Conservation (phyloP, 2,797 vertebrate genomes). For the Sphenodon punctatus region DNA sequence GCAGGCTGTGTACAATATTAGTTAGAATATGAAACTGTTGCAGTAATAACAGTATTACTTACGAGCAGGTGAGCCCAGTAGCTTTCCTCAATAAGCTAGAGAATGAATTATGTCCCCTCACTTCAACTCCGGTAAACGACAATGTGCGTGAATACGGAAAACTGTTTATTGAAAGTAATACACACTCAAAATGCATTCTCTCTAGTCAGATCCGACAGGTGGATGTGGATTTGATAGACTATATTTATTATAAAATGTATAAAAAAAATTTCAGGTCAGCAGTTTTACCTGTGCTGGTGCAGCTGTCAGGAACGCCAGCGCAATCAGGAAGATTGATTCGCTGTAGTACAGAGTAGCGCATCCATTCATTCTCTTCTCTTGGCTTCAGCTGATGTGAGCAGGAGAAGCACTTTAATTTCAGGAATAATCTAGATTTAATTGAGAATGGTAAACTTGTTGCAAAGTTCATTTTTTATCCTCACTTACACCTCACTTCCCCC, state of each 20-base stretch:
- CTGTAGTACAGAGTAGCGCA: not conserved
- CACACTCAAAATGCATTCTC: not conserved
- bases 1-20: conserved; percentile 1
- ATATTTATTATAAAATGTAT: not conserved
- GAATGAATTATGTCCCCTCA: not conserved
- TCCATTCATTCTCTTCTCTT: not conserved
- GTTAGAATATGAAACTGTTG: conserved; percentile 18
- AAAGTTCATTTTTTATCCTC: not conserved
- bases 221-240: not conserved
- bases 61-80: not conserved
- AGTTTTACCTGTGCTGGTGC: not conserved
- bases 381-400: not conserved
- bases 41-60: not conserved
- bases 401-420: conserved; percentile 13
- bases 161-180: not conserved
- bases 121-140: fast-evolving
- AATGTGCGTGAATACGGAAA: not conserved
- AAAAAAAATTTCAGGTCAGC: not conserved
- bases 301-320: not conserved
- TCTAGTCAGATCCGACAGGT: not conserved
- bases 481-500: not conserved
- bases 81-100: not conserved
- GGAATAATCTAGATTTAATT: conserved; percentile 27
- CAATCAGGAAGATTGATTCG: not conserved
- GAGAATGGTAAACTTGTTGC: not conserved